Evolutionary conservation across 2,888 invertebrate species (phyloP).

Genomic region (Megaustenia siamemsis): DNA sequence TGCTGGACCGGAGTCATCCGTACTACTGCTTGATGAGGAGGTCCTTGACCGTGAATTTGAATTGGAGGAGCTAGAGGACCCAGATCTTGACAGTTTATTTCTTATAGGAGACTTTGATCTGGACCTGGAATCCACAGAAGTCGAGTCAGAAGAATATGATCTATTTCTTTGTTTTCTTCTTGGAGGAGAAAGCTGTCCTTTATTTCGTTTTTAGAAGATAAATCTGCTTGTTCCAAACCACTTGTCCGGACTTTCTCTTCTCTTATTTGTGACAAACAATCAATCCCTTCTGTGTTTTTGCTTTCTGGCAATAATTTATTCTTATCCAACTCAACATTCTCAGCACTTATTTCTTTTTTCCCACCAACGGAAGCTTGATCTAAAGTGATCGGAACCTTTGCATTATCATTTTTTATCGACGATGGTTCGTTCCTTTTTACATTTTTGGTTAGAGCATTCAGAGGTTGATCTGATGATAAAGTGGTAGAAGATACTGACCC

Average conservation of each 20-base stretch:
- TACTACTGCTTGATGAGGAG: conserved; percentile 62
- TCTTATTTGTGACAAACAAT: neutral
- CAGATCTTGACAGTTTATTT: conserved; percentile 45
- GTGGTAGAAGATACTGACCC: neutral
- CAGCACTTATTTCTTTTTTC: no score
- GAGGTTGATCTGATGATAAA: no score
- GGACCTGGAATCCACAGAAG: conserved; percentile 59
- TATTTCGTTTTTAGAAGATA: neutral
- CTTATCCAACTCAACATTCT: conserved; percentile 31
- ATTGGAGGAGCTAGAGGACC: conserved; percentile 36
- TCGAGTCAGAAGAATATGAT: conserved; percentile 23
- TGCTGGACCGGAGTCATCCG: conserved; percentile 31
- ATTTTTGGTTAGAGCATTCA: neutral
- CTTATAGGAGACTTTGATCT: conserved; percentile 62
- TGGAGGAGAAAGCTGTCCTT: neutral
- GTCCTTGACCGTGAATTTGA: conserved; percentile 57
- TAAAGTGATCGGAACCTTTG: neutral
- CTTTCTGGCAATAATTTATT: conserved; percentile 28
- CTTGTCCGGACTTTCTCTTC: neutral
- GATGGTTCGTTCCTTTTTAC: neutral
- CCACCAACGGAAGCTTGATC: neutral
- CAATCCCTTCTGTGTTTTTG: neutral
- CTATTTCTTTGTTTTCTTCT: neutral
- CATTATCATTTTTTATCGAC: neutral
- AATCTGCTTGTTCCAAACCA: conserved; percentile 12